These are phyloP conservation scores for Calameuta pallipes DNA, from an alignment of 2,888 invertebrate species.

Conservation along the genomic window DNA sequence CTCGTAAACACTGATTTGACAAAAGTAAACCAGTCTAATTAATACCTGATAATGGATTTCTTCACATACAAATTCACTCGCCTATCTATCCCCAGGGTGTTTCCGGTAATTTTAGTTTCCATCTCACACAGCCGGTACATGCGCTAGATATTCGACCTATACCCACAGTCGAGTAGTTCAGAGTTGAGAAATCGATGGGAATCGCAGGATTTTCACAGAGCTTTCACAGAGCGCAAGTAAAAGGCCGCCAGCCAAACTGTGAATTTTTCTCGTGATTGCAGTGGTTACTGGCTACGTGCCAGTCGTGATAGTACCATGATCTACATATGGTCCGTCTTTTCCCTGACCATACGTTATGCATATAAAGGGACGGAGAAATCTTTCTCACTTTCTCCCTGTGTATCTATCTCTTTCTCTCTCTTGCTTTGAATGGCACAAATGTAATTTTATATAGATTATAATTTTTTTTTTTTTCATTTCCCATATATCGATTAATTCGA, in stretches of 20 bases:
- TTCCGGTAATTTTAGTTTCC: conserved; percentile 17
- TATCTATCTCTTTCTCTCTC: conserved; percentile 6
- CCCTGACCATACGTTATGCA: neutral
- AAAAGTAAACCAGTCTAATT: no score
- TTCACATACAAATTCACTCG: conserved; percentile 10
- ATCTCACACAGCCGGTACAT: neutral
- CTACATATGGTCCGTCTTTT: conserved; percentile 26
- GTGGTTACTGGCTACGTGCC: conserved; percentile 33
- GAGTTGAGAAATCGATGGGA: neutral
- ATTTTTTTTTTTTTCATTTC: neutral
- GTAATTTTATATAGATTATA: neutral
- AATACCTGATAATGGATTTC: conserved; percentile 12
- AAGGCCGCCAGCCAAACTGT: conserved; percentile 26
- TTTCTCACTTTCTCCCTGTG: neutral
- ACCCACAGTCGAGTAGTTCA: neutral
- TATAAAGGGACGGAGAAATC: neutral
- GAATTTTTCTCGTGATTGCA: conserved; percentile 33
- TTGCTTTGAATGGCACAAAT: neutral
- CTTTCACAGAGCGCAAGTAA: neutral
- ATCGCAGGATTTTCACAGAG: neutral
- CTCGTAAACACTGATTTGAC: no score
- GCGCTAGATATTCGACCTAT: neutral
- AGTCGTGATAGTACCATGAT: conserved; percentile 30
- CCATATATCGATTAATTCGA: neutral
- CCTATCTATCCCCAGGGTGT: conserved; percentile 15